Percentiles rank a stretch among this genome's conserved stretches.
Conservation (phyloP, 2,797 vertebrate genomes). For the Chloroceryle amazona region DNA sequence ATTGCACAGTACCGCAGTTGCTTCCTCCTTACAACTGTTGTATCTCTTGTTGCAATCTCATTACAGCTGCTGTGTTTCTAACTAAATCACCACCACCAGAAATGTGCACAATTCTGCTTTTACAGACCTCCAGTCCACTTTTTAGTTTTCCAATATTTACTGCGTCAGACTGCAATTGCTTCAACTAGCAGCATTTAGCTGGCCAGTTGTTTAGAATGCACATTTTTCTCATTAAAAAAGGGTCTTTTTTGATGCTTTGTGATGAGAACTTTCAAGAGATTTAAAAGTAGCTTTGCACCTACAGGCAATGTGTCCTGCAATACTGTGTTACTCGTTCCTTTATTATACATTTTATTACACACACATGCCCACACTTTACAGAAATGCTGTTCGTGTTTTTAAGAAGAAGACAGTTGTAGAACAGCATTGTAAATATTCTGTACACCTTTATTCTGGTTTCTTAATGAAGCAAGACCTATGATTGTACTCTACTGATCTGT, state of each 20-base stretch:
- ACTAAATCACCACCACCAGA: constrained; percentile 48
- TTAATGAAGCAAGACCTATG: neutral
- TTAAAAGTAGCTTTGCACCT: neutral
- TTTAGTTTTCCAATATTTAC: constrained; percentile 49
- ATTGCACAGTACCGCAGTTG: neutral
- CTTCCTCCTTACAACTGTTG: neutral
- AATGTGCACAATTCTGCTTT: constrained; percentile 20
- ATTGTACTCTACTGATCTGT: neutral
- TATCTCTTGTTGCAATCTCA: neutral
- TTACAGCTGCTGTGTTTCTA: constrained; percentile 8
- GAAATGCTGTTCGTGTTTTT: neutral
- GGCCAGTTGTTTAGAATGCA: neutral
- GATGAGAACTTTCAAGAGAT: neutral
- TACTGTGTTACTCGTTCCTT: neutral
- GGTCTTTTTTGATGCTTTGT: neutral
- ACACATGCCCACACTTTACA: neutral
- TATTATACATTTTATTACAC: neutral
- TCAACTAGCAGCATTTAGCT: constrained; percentile 1
- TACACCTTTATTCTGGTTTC: neutral
- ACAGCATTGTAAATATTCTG: neutral
- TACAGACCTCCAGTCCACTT: constrained; percentile 38
- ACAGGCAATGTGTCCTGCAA: neutral
- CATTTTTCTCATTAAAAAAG: neutral
- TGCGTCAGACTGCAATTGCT: constrained; percentile 59
- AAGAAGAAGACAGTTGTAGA: neutral